Base-by-base conservation (phyloP, 2,888 invertebrate genomes). In the Dioctria rufipes region DNA sequence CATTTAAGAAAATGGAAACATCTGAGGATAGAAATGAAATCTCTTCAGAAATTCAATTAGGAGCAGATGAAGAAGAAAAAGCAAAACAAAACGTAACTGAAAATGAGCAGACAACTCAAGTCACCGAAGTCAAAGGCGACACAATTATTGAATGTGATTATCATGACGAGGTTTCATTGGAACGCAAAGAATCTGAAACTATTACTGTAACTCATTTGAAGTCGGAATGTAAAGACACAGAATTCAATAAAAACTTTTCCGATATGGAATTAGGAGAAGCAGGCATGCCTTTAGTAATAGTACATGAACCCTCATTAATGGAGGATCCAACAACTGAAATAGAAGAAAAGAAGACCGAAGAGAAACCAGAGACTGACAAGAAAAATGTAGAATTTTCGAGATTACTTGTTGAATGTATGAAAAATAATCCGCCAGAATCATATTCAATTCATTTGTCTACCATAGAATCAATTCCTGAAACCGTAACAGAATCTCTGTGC, bases 261-360 rank as follows among this genome's bases (percentile, higher is more conserved):
- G 61, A 75, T 13, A 8, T 60, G 37, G 75, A 40, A 6, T 3
- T 78, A 66, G 66, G 49, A 49, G 65, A 54, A 6, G 40, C 46
- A 39, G 65, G 42, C 4, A 58, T 75, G 75, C 75, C 75, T 60
- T 40, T 58, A 3, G 75, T 75, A 8, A 75, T 75, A 11, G 82
- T 82, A 39, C 80, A 82, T 51, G 82, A 82, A 60, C 80, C 82
- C 0, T 80, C 82, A 3, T 11, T 73, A n/a, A 37, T 43, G 5
- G 73, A 66, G n/a, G 82, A 82, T 46, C 66, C 71, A 25, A 46
- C 51, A 0, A 8, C 51, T 40, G 77, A 75, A 60, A 54, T 39
- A 8, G 61, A 39, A 49, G 8, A 54, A 0, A 42, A 46, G 11
- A 25, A 61, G 46, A 61, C 40, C 4, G 9, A 25, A 49, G 60